Percentiles rank a stretch among this genome's conserved stretches.
phyloP scores from a whole-genome alignment of 2,888 invertebrate genomes.

The Adineta ricciae region DNA sequence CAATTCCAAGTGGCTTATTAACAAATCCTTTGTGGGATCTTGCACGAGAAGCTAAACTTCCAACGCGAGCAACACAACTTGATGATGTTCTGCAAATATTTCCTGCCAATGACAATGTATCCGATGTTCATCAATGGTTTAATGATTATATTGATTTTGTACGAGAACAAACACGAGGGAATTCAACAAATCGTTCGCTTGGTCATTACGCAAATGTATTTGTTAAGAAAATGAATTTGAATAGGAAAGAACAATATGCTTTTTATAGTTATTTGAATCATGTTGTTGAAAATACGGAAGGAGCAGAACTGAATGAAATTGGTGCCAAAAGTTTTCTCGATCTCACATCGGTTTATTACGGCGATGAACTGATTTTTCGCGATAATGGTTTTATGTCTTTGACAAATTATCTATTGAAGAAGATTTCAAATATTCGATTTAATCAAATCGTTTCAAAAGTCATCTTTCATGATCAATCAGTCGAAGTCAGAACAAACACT shows the following conservation, averaged over 20 bases:
- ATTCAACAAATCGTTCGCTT: neutral
- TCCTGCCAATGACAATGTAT: neutral
- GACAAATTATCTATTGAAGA: neutral
- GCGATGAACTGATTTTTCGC: neutral
- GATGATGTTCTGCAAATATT: neutral
- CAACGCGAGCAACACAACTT: neutral
- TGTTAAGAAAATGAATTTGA: neutral
- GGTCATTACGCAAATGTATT: neutral
- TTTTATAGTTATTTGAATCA: neutral
- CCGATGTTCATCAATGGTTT: neutral
- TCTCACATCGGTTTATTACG: neutral
- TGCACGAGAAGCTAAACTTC: neutral
- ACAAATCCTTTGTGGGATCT: neutral
- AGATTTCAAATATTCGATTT: neutral
- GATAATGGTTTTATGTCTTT: neutral
- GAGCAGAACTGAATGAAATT: neutral
- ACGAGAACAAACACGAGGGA: neutral
- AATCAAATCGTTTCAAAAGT: neutral
- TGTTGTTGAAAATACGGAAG: neutral
- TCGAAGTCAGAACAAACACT: neutral
- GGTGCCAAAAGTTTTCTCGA: neutral
- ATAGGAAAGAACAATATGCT: neutral
- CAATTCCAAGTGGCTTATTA: neutral
- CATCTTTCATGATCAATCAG: neutral
- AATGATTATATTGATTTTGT: neutral